Evolutionary conservation across 92 coral and sea anemone genomes (phyloP).

Genomic region (Umimayanthus chanpuru): DNA sequence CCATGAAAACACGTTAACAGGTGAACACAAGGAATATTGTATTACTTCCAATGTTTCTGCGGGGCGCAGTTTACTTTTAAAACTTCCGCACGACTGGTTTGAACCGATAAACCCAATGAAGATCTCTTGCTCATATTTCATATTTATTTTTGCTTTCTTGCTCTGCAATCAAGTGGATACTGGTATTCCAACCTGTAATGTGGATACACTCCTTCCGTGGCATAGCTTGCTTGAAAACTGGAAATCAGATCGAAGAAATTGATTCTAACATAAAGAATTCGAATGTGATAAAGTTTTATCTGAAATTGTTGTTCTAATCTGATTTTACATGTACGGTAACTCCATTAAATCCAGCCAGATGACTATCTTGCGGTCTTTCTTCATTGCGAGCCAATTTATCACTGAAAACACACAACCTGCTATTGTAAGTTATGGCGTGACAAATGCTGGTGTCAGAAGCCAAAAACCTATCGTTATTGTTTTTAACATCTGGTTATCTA

Average conservation of each 20-base stretch:
- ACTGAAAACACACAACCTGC: neutral
- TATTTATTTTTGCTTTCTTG: neutral
- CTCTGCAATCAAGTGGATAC: neutral
- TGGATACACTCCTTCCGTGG: neutral
- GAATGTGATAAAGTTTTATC: neutral
- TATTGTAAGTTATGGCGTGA: conserved; percentile 3
- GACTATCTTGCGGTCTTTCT: neutral
- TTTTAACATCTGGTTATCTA: conserved; percentile 17
- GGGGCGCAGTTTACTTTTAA: neutral
- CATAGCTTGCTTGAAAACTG: neutral
- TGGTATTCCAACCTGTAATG: neutral
- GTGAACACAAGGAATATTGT: neutral
- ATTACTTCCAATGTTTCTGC: conserved; percentile 5
- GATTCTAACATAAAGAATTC: neutral
- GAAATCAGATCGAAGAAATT: neutral
- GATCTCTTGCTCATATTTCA: neutral
- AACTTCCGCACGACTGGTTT: neutral
- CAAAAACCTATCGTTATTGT: neutral
- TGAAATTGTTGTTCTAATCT: neutral
- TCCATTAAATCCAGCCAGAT: neutral
- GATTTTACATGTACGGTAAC: neutral
- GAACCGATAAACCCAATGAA: neutral
- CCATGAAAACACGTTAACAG: conserved; percentile 10
- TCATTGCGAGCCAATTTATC: neutral
- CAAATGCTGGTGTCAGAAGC: neutral